Conservation (phyloP, 1,140 invertebrate genomes). For the Nomia melanderi region DNA sequence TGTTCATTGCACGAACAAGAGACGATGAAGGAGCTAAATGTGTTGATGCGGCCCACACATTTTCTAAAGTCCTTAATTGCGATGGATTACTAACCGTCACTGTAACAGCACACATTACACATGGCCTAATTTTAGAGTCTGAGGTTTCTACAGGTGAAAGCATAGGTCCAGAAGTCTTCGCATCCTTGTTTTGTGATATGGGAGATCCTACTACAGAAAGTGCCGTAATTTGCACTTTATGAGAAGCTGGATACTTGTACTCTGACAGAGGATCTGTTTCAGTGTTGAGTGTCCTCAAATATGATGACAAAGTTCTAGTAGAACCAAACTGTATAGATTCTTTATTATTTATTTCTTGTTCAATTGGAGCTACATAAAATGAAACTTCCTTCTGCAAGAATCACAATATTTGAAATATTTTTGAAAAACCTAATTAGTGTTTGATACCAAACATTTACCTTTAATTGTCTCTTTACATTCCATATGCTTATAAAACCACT, state of each 20-base stretch:
- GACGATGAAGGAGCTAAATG: constrained; percentile 77
- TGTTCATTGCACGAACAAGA: constrained; percentile 84
- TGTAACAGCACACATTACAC: constrained; percentile 79
- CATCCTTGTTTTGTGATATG: constrained; percentile 55
- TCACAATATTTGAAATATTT: not conserved
- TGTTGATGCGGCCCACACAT: constrained; percentile 77
- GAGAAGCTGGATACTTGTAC: constrained; percentile 67
- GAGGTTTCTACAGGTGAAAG: constrained; percentile 47
- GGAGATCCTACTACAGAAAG: constrained; percentile 79
- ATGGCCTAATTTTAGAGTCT: constrained; percentile 73
- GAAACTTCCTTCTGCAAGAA: constrained; percentile 72
- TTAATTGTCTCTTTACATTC: constrained; percentile 88
- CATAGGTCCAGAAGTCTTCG: constrained; percentile 54
- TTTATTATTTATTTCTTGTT: constrained; percentile 76
- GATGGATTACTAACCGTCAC: constrained; percentile 67
- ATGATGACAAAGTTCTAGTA: constrained; percentile 70
- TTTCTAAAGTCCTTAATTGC: constrained; percentile 76
- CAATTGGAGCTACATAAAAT: constrained; percentile 73
- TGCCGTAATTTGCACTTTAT: constrained; percentile 78
- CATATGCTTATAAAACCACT: constrained; percentile 85
- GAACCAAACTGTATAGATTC: constrained; percentile 75
- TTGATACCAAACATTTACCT: constrained; percentile 67
- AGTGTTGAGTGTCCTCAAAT: constrained; percentile 69
- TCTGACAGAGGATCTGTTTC: constrained; percentile 73
- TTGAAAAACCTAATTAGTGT: not conserved